Conservation (phyloP, 1,140 invertebrate species). For the Chironomus tepperi region DNA sequence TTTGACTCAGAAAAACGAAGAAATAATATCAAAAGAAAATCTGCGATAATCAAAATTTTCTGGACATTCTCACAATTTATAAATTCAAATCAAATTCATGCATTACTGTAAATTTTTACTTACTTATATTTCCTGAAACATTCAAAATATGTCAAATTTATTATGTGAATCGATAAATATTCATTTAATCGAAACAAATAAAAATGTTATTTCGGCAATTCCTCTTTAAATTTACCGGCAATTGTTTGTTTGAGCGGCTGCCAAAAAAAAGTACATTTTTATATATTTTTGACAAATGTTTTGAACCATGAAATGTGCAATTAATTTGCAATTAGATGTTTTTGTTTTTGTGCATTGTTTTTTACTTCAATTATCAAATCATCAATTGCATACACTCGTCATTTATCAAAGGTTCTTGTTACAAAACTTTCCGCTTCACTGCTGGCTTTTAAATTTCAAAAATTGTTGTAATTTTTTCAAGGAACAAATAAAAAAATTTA, state of each 20-base stretch:
- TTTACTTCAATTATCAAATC: slow-evolving; percentile 21
- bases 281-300: too few relatives aligned
- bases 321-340: slow-evolving; percentile 20
- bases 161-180: not conserved
- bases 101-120: too few relatives aligned
- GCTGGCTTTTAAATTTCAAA: not conserved
- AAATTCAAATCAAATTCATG: too few relatives aligned
- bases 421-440: not conserved
- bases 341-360: not conserved
- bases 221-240: not conserved
- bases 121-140: too few relatives aligned
- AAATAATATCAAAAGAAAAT: too few relatives aligned
- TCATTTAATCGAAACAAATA: slow-evolving; percentile 5
- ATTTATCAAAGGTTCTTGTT: not conserved
- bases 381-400: not conserved
- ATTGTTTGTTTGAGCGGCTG: not conserved
- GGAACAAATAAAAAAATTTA: too few relatives aligned
- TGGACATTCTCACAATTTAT: too few relatives aligned
- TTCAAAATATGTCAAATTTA: too few relatives aligned
- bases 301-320: not conserved
- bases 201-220: not conserved
- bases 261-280: not conserved
- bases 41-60: too few relatives aligned
- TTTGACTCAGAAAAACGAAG: too few relatives aligned
- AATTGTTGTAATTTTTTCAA: not conserved